A percentile compares a stretch with the other conserved stretches of the same genome.
phyloP scores from a whole-genome alignment of 2,888 invertebrate species.

The Hedya salicella region DNA sequence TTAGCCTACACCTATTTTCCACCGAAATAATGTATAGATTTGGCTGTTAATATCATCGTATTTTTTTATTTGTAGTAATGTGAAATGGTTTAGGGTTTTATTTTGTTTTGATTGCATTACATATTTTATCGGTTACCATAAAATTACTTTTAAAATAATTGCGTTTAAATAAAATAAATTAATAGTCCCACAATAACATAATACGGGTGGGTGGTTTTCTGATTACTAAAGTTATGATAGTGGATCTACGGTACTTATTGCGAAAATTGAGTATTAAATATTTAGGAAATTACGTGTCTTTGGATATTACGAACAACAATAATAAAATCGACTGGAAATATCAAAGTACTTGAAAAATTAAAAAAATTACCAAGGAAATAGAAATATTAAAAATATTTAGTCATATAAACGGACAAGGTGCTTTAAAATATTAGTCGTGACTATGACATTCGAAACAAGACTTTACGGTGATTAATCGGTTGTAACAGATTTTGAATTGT shows the following conservation, averaged over 20 bases:
- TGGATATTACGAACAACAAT: background rate
- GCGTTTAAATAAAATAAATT: background rate
- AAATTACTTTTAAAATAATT: background rate
- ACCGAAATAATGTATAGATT: background rate
- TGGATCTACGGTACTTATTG: constrained; percentile 23
- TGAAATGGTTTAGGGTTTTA: background rate
- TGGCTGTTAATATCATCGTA: too few relatives aligned
- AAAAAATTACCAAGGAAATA: background rate
- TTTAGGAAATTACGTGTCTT: constrained; percentile 2
- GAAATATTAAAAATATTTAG: background rate
- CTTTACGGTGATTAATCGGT: too few relatives aligned
- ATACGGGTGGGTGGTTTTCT: background rate
- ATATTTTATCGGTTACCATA: background rate
- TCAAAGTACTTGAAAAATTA: background rate
- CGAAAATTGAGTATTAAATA: constrained; percentile 21
- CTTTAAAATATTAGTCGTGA: too few relatives aligned
- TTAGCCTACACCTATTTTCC: background rate
- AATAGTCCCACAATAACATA: too few relatives aligned
- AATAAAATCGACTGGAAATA: background rate
- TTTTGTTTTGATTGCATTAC: constrained; percentile 1
- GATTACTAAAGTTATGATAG: background rate
- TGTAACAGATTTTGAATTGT: too few relatives aligned
- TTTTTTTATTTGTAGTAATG: too few relatives aligned
- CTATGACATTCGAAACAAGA: too few relatives aligned
- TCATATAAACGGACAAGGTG: background rate